phyloP scores from a whole-genome alignment of 2,797 vertebrate species.

The Cirrhinus mrigala region DNA sequence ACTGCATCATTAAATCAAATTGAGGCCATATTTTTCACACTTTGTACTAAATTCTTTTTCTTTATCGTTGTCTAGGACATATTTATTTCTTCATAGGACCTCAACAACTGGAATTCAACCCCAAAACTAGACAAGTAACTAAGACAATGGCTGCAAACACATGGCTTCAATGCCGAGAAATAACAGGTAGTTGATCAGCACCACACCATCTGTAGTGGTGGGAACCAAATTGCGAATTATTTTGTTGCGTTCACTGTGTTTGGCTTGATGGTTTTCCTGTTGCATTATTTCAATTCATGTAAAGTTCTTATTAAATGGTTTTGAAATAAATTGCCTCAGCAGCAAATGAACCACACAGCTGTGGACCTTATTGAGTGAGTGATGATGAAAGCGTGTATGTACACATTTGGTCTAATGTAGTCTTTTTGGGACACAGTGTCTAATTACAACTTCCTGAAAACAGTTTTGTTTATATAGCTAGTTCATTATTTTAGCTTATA shows the following conservation, averaged over 20 bases:
- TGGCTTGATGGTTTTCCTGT: not conserved
- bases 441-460: not conserved
- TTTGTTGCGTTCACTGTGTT: not conserved
- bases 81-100: slow-evolving; percentile 71
- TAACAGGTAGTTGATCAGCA: not conserved
- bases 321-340: not conserved
- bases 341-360: not conserved
- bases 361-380: not conserved
- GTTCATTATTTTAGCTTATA: not conserved
- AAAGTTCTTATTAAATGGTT: not conserved
- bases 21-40: not conserved
- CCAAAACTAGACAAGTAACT: slow-evolving; percentile 45
- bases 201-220: not conserved
- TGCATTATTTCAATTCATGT: not conserved
- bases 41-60: not conserved
- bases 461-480: not conserved
- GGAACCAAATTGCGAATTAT: not conserved
- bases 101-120: slow-evolving; percentile 64
- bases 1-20: not conserved
- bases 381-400: slow-evolving; percentile 6
- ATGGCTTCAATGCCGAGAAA: slow-evolving; percentile 66
- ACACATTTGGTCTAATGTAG: not conserved
- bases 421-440: not conserved
- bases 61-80: slow-evolving; percentile 57
- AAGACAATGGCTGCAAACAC: slow-evolving; percentile 55